phyloP scores from a whole-genome alignment of 2,113 vertebrate genomes.

The Lontra canadensis region DNA sequence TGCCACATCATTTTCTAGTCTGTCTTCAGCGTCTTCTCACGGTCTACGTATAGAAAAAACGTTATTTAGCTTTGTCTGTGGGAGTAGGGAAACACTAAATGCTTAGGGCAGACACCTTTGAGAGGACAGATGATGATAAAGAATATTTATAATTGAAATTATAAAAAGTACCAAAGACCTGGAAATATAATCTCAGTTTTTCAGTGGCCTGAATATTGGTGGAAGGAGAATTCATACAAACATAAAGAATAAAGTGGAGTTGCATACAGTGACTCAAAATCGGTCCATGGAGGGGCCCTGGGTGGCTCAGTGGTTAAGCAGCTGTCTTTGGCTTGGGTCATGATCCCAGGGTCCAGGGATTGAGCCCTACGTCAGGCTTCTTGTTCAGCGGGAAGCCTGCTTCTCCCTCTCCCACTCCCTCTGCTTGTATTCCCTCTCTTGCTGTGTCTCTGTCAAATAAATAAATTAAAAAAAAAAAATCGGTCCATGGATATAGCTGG shows the following conservation, averaged over 20 bases:
- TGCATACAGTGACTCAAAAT: accelerated
- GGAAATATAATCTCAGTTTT: background rate
- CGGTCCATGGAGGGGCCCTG: accelerated
- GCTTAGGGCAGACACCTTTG: background rate
- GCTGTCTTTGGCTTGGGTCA: too few relatives aligned
- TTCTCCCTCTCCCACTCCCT: too few relatives aligned
- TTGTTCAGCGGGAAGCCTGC: too few relatives aligned
- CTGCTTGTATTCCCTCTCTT: too few relatives aligned
- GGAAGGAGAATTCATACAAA: background rate
- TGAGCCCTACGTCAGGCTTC: too few relatives aligned
- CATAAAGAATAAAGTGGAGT: background rate
- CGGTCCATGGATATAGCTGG: accelerated
- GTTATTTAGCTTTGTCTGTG: background rate
- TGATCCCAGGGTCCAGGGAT: too few relatives aligned
- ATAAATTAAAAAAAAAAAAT: background rate
- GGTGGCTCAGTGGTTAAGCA: too few relatives aligned
- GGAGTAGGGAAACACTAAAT: background rate
- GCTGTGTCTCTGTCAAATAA: too few relatives aligned
- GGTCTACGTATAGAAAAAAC: background rate
- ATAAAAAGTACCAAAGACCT: background rate
- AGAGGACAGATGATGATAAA: background rate
- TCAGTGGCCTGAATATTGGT: background rate
- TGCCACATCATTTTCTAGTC: background rate
- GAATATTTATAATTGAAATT: background rate
- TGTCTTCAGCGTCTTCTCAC: background rate